Conservation (phyloP, 2,797 vertebrate genomes). For the Ctenochaetus hawaiiensis region DNA sequence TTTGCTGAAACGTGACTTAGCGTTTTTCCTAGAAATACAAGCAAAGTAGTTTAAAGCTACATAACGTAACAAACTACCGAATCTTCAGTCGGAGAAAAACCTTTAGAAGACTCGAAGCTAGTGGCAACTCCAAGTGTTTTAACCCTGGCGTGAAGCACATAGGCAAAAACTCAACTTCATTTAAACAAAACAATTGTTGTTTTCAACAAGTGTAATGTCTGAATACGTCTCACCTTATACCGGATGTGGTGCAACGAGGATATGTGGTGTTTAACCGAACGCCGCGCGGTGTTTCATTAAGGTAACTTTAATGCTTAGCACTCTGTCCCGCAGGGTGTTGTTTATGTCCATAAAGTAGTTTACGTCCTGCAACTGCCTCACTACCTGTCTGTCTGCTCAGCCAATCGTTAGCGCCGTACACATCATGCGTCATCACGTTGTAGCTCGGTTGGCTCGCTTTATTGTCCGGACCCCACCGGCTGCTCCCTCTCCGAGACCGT, state of each 20-base stretch:
- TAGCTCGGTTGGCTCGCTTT: constrained; percentile 7
- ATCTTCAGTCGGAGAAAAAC: too few relatives aligned
- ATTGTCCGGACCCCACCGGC: constrained; percentile 4
- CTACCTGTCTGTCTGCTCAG: constrained; percentile 19
- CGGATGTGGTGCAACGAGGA: neutral
- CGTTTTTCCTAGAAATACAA: too few relatives aligned
- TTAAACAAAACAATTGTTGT: too few relatives aligned
- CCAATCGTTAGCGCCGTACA: constrained; percentile 47
- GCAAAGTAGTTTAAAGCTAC: too few relatives aligned
- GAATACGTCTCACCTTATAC: constrained; percentile 14
- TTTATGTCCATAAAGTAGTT: constrained; percentile 27
- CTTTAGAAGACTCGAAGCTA: too few relatives aligned
- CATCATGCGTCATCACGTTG: constrained; percentile 44
- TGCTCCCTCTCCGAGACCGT: accelerated
- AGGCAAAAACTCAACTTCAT: too few relatives aligned
- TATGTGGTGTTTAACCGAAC: neutral
- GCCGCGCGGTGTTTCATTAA: neutral
- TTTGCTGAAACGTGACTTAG: too few relatives aligned
- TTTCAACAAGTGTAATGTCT: too few relatives aligned
- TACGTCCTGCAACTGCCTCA: neutral
- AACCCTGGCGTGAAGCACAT: too few relatives aligned
- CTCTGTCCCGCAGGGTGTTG: neutral
- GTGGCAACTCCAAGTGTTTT: too few relatives aligned
- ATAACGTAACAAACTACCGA: too few relatives aligned
- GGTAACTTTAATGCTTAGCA: neutral